These are phyloP conservation scores for Gambusia holbrooki DNA, from an alignment of 2,113 vertebrate genomes.

Conservation along the genomic window DNA sequence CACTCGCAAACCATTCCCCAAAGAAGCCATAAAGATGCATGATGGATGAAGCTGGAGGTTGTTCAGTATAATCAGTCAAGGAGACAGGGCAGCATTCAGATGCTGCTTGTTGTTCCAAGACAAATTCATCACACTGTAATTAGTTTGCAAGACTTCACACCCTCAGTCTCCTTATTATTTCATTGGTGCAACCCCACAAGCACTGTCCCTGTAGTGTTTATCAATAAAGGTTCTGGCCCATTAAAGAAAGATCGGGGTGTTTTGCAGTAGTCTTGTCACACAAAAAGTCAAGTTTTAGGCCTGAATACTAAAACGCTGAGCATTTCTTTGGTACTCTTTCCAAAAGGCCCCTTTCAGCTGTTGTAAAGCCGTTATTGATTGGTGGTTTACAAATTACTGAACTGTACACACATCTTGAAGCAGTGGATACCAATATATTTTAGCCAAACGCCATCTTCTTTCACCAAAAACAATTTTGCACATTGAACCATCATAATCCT, in stretches of 20 bases:
- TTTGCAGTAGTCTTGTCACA: conserved; percentile 8
- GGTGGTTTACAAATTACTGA: not conserved
- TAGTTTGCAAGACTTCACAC: conserved; percentile 56
- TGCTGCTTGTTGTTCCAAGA: conserved; percentile 65
- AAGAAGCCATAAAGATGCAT: conserved; percentile 60
- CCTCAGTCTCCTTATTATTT: conserved; percentile 48
- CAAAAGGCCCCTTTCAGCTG: not conserved
- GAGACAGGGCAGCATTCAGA: conserved; percentile 64
- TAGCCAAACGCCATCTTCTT: not conserved
- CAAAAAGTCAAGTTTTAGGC: conserved; percentile 2
- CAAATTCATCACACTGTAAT: conserved; percentile 71
- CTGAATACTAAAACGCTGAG: not conserved
- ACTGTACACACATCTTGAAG: not conserved
- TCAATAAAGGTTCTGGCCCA: conserved; percentile 15
- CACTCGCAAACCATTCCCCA: conserved; percentile 39
- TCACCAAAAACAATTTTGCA: not conserved
- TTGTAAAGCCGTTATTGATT: not conserved
- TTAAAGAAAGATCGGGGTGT: conserved; percentile 15
- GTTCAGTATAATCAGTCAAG: conserved; percentile 63
- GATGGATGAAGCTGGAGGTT: conserved; percentile 62
- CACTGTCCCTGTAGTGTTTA: conserved; percentile 15
- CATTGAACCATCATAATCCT: no score
- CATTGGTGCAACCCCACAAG: conserved; percentile 20
- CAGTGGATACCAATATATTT: not conserved
- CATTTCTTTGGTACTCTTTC: not conserved